phyloP scores from a whole-genome alignment of 2,888 invertebrate genomes.

The Buathra laborator region DNA sequence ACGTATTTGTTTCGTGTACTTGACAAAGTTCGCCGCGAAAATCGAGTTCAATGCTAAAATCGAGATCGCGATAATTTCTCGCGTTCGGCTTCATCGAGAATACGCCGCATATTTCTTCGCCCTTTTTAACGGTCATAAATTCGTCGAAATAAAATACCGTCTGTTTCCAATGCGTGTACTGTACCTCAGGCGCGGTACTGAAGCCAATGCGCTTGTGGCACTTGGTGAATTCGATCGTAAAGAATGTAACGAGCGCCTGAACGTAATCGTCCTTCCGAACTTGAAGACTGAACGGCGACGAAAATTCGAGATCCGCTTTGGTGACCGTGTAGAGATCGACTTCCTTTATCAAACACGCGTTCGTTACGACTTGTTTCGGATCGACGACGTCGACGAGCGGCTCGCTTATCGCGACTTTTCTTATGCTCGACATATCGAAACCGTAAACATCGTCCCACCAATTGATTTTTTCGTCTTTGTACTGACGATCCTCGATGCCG shows the following conservation, averaged over 20 bases:
- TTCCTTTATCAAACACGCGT: slow-evolving; percentile 97
- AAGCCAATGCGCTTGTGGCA: slow-evolving; percentile 99
- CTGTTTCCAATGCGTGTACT: slow-evolving; percentile 99
- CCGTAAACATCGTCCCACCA: slow-evolving; percentile 99
- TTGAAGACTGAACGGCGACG: slow-evolving; percentile 93
- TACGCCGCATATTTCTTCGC: slow-evolving; percentile 96
- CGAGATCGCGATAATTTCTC: slow-evolving; percentile 98
- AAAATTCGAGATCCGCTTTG: slow-evolving; percentile 96
- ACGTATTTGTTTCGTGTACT: slow-evolving; percentile 94
- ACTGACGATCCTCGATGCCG: slow-evolving; percentile 98
- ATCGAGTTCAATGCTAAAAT: slow-evolving; percentile 96
- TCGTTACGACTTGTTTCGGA: slow-evolving; percentile 99
- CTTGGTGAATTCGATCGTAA: slow-evolving; percentile 99
- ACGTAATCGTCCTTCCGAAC: slow-evolving; percentile 97
- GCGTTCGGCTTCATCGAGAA: slow-evolving; percentile 98
- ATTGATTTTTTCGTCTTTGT: slow-evolving; percentile 99
- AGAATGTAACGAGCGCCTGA: slow-evolving; percentile 99
- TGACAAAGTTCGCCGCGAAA: slow-evolving; percentile 96
- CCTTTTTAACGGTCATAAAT: slow-evolving; percentile 98
- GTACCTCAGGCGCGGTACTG: slow-evolving; percentile 98
- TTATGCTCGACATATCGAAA: slow-evolving; percentile 99
- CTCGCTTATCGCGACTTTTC: slow-evolving; percentile 98
- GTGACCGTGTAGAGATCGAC: slow-evolving; percentile 99
- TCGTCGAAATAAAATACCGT: slow-evolving; percentile 99
- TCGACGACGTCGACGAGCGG: slow-evolving; percentile 99